A percentile compares a stretch with the other conserved stretches of the same genome.
These are phyloP conservation scores for Orestias chungarensis DNA, from an alignment of 2,797 vertebrate genomes.

Conservation along the genomic window DNA sequence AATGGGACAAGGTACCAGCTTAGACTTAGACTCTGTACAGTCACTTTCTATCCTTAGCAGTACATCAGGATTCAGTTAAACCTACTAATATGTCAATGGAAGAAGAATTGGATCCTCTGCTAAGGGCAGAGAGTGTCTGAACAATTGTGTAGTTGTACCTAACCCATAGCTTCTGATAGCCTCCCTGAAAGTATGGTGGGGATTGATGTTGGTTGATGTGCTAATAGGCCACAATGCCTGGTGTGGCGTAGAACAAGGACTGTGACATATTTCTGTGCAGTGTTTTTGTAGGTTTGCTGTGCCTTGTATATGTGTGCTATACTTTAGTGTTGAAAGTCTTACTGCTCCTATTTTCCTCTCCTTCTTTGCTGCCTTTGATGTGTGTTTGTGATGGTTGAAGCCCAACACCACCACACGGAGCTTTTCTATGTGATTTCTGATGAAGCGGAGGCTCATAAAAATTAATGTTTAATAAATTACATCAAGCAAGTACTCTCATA, in stretches of 20 bases:
- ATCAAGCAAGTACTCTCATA: conserved; percentile 8
- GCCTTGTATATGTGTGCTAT: conserved; percentile 72
- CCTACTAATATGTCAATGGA: conserved; percentile 4
- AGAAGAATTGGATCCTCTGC: conserved; percentile 48
- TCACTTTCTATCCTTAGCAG: conserved; percentile 62
- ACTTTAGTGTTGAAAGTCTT: conserved; percentile 46
- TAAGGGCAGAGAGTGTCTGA: conserved; percentile 60
- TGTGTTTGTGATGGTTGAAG: conserved; percentile 69
- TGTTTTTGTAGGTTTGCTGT: conserved; percentile 71
- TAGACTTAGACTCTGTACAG: conserved; percentile 57
- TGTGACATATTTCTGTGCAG: conserved; percentile 70
- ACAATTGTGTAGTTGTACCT: conserved; percentile 71
- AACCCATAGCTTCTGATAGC: conserved; percentile 77
- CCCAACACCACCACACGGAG: conserved; percentile 59
- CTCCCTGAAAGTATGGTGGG: conserved; percentile 69
- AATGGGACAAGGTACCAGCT: conserved; percentile 80
- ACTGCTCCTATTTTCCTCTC: conserved; percentile 52
- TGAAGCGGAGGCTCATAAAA: conserved; percentile 15
- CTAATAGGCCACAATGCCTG: conserved; percentile 76
- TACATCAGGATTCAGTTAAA: conserved; percentile 47
- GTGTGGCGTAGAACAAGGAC: conserved; percentile 71
- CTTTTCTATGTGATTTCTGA: conserved; percentile 57
- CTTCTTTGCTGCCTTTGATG: conserved; percentile 53
- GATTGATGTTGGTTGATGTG: conserved; percentile 75
- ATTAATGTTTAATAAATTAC: conserved; percentile 11